Percentiles rank a stretch among this genome's conserved stretches.
Conservation (phyloP, 2,888 invertebrate species). For the Eumerus sabulonum region DNA sequence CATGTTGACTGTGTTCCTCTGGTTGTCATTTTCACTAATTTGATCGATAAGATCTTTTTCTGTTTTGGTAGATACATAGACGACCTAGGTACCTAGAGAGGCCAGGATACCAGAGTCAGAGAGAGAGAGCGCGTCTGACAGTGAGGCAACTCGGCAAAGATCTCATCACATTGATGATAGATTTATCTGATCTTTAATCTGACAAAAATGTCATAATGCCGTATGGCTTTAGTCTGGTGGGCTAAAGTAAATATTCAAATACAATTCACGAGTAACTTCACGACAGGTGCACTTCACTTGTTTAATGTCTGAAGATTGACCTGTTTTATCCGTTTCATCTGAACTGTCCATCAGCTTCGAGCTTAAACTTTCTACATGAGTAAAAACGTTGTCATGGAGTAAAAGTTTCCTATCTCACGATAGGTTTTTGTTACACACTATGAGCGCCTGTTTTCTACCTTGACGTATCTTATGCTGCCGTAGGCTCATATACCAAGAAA, state of each 20-base stretch:
- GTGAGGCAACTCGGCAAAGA: conserved; percentile 17
- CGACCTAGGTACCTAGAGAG: too few species aligned
- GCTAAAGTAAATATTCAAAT: neutral
- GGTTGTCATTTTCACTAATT: conserved; percentile 34
- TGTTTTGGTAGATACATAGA: neutral
- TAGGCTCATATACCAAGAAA: too few species aligned
- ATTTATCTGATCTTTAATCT: conserved; percentile 33
- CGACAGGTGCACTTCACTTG: neutral
- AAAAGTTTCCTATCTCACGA: too few species aligned
- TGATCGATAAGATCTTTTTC: conserved; percentile 21
- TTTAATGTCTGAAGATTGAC: too few species aligned
- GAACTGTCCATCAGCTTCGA: too few species aligned
- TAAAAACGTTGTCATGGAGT: too few species aligned
- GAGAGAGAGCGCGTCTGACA: neutral
- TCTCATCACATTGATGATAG: conserved; percentile 27
- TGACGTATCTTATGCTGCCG: too few species aligned
- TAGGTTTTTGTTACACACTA: too few species aligned
- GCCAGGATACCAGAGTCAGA: too few species aligned
- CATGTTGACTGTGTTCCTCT: conserved; percentile 23
- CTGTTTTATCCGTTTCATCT: too few species aligned
- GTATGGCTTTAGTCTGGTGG: conserved; percentile 4
- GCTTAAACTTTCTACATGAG: too few species aligned
- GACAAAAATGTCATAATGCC: conserved; percentile 13
- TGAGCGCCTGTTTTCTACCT: too few species aligned
- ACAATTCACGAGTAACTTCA: neutral